Base-by-base conservation (phyloP, 1,140 invertebrate species). In the Zaprionus davidi region DNA sequence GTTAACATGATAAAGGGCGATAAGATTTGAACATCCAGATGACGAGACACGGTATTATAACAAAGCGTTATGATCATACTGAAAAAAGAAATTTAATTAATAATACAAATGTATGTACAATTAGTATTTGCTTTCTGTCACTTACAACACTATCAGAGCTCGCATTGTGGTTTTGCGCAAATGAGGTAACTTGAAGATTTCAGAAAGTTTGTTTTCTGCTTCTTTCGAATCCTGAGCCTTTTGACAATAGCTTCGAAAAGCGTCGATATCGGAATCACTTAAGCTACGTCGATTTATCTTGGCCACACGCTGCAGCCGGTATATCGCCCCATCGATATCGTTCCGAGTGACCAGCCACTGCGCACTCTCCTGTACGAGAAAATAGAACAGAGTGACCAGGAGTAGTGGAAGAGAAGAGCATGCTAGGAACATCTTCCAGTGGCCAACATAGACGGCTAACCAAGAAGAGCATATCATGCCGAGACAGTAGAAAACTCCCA, bases 341-440 rank as follows among this genome's bases (percentile, higher is more conserved):
- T 94, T 94, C 73, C 94, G 93, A 11, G 94, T 94, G 17, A 95
- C 91, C n/a, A 95, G 90, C 95, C 95, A 95, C 70, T 94, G 93
- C 0, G 94, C 94, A 63, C 94, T 95, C 85, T 95, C 95, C 71
- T 95, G 94, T 74, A 95, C 86, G 53, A 94, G 78, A 31, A 93
- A 92, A 46, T 93, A 94, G 72, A 92, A 94, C 3, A 79, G 49
- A 0, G 92, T 74, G 11, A 94, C 82, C 20, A 93, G n/a, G 0
- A 92, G 57, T 66, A 94, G 90, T 0, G 94, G 94, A 26, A 94
- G 15, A 0, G 94, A 92, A 0, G 93, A 92, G 49, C 92, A 92
- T 15, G 93, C 73, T 22, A 94, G 82, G 63, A 94, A 94, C 5
- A 82, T 55, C 20, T 93, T 91, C 94, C 94, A 95, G 57, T 93